A percentile compares a stretch with the other conserved stretches of the same genome.
phyloP scores from a whole-genome alignment of 2,113 vertebrate genomes.

The Maylandia zebra region DNA sequence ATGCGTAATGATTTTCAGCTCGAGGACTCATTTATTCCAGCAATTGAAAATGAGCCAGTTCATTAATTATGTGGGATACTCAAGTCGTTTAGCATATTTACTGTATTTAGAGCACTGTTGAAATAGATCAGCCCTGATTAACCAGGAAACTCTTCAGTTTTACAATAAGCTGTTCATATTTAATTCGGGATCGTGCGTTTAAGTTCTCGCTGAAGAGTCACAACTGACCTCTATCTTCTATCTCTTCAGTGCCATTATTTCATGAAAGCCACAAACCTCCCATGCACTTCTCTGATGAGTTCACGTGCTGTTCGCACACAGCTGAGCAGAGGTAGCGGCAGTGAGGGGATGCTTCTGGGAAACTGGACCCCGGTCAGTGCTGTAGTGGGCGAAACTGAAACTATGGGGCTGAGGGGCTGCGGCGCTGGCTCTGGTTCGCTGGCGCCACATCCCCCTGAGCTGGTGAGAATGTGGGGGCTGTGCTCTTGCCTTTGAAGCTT shows the following conservation, averaged over 20 bases:
- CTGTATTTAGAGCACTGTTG: conserved; percentile 32
- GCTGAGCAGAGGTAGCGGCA: conserved; percentile 5
- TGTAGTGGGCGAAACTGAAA: conserved; percentile 54
- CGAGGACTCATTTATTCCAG: conserved; percentile 12
- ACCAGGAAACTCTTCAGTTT: background rate
- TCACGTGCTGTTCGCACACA: background rate
- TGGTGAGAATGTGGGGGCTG: conserved; percentile 80
- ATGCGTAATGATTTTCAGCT: background rate
- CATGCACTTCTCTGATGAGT: conserved; percentile 7
- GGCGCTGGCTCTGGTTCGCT: conserved; percentile 74
- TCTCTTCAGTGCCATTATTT: background rate
- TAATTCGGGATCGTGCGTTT: background rate
- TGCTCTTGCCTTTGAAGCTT: conserved; percentile 79
- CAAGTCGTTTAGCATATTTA: conserved; percentile 22
- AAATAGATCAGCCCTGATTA: conserved; percentile 5
- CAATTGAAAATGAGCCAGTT: conserved; percentile 29
- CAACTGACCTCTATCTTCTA: background rate
- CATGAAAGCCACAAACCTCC: background rate
- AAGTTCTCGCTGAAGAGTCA: background rate
- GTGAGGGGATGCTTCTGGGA: conserved; percentile 45
- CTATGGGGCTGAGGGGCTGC: conserved; percentile 53
- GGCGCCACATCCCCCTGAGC: conserved; percentile 79
- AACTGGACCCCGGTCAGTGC: conserved; percentile 56
- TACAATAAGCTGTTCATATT: background rate
- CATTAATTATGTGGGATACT: conserved; percentile 19